Evolutionary conservation across 2,888 invertebrate species (phyloP).

Genomic region (Sminthurides aquaticus): DNA sequence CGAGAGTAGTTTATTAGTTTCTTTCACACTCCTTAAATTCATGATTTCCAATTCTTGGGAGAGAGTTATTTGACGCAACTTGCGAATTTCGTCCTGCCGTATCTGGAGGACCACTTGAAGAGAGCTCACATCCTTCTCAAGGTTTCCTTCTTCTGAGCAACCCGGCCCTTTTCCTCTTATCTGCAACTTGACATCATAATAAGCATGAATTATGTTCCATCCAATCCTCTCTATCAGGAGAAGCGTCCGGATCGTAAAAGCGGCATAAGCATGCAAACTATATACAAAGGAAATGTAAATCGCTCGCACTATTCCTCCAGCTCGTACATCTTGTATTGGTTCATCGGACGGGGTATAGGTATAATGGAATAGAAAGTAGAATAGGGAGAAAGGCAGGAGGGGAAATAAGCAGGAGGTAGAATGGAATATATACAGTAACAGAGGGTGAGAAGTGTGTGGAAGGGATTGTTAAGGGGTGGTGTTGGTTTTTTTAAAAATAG

Average conservation of each 20-base stretch:
- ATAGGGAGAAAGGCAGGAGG: too few species aligned
- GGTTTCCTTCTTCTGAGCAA: slow-evolving; percentile 16
- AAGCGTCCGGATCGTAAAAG: not conserved
- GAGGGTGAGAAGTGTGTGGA: too few species aligned
- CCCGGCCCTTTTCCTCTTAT: not conserved
- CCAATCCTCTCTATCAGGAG: slow-evolving; percentile 2
- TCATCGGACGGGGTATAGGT: too few species aligned
- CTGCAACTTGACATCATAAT: slow-evolving; percentile 5
- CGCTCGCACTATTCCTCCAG: not conserved
- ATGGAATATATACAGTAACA: too few species aligned
- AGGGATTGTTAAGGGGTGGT: too few species aligned
- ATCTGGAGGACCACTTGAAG: slow-evolving; percentile 80
- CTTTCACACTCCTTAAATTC: slow-evolving; percentile 32
- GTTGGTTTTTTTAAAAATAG: too few species aligned
- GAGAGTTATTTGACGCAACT: slow-evolving; percentile 52
- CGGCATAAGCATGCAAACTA: not conserved
- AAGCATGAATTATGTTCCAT: not conserved
- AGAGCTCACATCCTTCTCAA: slow-evolving; percentile 71
- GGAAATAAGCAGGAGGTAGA: too few species aligned
- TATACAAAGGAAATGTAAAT: not conserved
- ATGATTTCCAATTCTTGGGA: slow-evolving; percentile 29
- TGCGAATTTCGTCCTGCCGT: slow-evolving; percentile 74
- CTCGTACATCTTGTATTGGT: too few species aligned
- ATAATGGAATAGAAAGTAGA: too few species aligned
- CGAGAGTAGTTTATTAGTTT: slow-evolving; percentile 28